Conservation (phyloP, 2,797 vertebrate species). For the Champsocephalus esox region DNA sequence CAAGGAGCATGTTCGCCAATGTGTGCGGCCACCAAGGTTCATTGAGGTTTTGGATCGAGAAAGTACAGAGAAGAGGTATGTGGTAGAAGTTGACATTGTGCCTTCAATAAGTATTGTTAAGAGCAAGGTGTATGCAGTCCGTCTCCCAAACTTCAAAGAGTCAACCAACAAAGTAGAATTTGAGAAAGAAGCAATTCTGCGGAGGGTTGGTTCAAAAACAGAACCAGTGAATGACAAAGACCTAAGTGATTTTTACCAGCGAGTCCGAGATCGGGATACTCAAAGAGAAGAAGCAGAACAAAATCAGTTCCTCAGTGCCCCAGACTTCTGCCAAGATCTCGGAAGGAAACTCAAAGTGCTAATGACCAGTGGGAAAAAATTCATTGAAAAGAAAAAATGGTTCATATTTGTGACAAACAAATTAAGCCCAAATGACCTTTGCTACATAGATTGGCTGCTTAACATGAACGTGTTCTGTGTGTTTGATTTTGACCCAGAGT, state of each 20-base stretch:
- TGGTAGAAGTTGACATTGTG: conserved; percentile 88
- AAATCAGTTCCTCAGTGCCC: conserved; percentile 33
- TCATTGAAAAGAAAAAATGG: conserved; percentile 83
- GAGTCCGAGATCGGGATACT: conserved; percentile 75
- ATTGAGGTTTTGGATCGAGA: conserved; percentile 84
- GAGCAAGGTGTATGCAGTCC: conserved; percentile 75
- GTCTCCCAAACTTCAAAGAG: conserved; percentile 85
- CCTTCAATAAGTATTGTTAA: conserved; percentile 77
- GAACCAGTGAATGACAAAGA: conserved; percentile 77
- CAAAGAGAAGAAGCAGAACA: conserved; percentile 84
- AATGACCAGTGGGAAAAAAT: conserved; percentile 85
- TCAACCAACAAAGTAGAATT: conserved; percentile 74
- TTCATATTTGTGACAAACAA: conserved; percentile 88
- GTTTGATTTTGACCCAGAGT: conserved; percentile 90
- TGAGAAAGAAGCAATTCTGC: conserved; percentile 74
- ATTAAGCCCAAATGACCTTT: conserved; percentile 78
- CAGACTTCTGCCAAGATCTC: conserved; percentile 72
- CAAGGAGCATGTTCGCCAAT: conserved; percentile 78
- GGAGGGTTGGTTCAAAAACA: conserved; percentile 85
- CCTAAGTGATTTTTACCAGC: conserved; percentile 74
- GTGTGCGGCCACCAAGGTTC: conserved; percentile 87
- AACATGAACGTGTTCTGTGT: conserved; percentile 88
- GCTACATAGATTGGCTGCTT: conserved; percentile 80
- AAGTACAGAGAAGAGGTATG: conserved; percentile 77
- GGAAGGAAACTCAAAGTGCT: conserved; percentile 85